Conservation (phyloP, 2,888 invertebrate genomes). For the Drepanosiphum platanoidis region DNA sequence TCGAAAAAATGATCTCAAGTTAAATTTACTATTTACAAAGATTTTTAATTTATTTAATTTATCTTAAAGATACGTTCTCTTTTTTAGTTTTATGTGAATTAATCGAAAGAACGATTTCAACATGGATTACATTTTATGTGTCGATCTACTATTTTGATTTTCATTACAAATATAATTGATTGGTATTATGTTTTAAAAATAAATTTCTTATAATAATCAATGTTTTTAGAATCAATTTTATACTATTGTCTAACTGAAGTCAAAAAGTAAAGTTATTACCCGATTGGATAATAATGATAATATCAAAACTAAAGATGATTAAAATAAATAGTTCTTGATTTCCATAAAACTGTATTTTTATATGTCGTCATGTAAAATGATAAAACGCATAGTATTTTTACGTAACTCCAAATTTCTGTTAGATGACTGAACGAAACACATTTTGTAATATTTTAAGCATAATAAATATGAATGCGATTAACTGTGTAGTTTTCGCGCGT, state of each 20-base stretch:
- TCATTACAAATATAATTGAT: too few relatives aligned
- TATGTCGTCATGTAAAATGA: not conserved
- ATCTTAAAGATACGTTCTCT: too few relatives aligned
- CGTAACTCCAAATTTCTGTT: not conserved
- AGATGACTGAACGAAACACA: conserved; percentile 4
- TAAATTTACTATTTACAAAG: too few relatives aligned
- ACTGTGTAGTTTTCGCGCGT: not conserved
- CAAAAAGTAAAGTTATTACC: not conserved
- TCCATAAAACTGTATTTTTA: not conserved
- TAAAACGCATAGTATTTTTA: not conserved
- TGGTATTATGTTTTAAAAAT: too few relatives aligned
- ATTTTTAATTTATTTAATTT: too few relatives aligned
- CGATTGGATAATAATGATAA: not conserved
- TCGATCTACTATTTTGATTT: too few relatives aligned
- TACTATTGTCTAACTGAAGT: too few relatives aligned
- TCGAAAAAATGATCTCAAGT: too few relatives aligned
- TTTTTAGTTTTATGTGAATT: too few relatives aligned
- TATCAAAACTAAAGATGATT: not conserved
- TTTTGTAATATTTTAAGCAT: conserved; percentile 37
- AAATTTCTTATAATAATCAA: not conserved
- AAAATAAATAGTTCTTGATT: not conserved
- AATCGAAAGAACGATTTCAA: too few relatives aligned
- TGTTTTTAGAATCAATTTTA: too few relatives aligned
- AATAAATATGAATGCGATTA: not conserved
- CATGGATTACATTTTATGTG: too few relatives aligned